Conservation (phyloP, 1,140 invertebrate genomes). For the Cotesia chilonis region DNA sequence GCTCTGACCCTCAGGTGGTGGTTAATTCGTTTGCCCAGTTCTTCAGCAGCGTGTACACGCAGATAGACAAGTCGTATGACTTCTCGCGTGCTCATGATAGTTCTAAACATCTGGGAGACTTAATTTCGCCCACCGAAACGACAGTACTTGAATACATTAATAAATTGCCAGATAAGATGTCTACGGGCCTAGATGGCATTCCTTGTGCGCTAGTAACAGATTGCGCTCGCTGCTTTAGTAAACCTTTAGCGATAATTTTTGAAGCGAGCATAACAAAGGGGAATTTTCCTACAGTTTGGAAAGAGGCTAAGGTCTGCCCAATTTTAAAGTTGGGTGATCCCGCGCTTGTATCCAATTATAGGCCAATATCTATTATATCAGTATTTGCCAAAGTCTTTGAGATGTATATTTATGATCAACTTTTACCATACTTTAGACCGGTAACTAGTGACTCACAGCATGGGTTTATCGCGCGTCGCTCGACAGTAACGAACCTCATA, state of each 20-base stretch:
- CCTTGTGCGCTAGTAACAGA: neutral
- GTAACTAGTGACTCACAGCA: slow-evolving; percentile 29
- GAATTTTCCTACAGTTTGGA: slow-evolving; percentile 22
- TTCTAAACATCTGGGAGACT: too few relatives aligned
- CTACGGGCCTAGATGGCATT: neutral
- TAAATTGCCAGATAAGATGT: neutral
- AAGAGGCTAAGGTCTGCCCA: slow-evolving; percentile 22
- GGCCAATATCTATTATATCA: slow-evolving; percentile 18
- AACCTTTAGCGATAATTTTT: neutral
- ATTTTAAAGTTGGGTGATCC: slow-evolving; percentile 19
- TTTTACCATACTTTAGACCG: neutral
- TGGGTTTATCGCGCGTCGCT: slow-evolving; percentile 30
- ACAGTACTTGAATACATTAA: neutral
- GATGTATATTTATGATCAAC: slow-evolving; percentile 13
- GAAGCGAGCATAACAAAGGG: neutral
- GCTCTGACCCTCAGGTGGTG: too few relatives aligned
- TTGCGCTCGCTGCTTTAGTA: neutral
- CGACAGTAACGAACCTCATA: slow-evolving; percentile 32
- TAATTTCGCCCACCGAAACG: neutral
- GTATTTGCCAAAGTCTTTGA: slow-evolving; percentile 28
- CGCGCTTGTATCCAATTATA: neutral
- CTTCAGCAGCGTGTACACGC: too few relatives aligned
- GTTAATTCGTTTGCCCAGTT: too few relatives aligned
- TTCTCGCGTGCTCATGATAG: too few relatives aligned
- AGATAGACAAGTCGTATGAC: too few relatives aligned